Base-by-base conservation (phyloP, 2,113 vertebrate genomes). In the Numenius arquata region DNA sequence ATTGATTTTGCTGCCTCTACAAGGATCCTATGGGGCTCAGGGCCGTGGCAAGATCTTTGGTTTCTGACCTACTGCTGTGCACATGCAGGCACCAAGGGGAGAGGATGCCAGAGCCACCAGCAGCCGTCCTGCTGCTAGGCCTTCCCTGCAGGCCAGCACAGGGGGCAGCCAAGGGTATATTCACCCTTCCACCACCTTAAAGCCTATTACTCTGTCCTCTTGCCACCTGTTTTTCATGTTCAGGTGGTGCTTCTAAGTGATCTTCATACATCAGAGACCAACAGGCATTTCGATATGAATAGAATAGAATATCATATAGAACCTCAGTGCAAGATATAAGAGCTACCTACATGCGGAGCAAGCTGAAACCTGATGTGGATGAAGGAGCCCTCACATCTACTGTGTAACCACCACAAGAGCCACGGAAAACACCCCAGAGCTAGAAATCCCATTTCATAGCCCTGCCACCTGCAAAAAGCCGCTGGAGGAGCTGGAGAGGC, bases 61-160 rank as follows among this genome's bases (percentile, higher is more conserved):
- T 36, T 71, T n/a, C 58, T 59, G 61, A 47, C 38, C 34, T 32
- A 38, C 34, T 1, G 3, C 27, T 50, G 36, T 32, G 50, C 32
- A 48, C 12, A 21, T 4, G 6, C 12, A 32, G 41, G 41, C 30
- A 36, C 19, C 2, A 1, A 63, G 50, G 50, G 20, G 11, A 83
- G 43, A 58, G 50, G 50, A 34, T 19, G 21, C 27, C 63, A 71
- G 55, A 52, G 47, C 47, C 41, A 30, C 3, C 1, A 38, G 43
- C 23, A 50, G 20, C 32, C 2, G 2, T 47, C 45, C 32, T 41
- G 38, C 38, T 3, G 1, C 29, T 12, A 21, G 29, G 16, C 11
- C 8, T 52, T 52, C 47, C 50, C 34, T 15, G 36, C 41, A 21
- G 3, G 1, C 5, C 22, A 58, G 32, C 1, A 1, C 1, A 1